Percentiles rank a stretch among this genome's conserved stretches.
phyloP scores from a whole-genome alignment of 2,113 vertebrate genomes.

The Sphyrna mokarran region DNA sequence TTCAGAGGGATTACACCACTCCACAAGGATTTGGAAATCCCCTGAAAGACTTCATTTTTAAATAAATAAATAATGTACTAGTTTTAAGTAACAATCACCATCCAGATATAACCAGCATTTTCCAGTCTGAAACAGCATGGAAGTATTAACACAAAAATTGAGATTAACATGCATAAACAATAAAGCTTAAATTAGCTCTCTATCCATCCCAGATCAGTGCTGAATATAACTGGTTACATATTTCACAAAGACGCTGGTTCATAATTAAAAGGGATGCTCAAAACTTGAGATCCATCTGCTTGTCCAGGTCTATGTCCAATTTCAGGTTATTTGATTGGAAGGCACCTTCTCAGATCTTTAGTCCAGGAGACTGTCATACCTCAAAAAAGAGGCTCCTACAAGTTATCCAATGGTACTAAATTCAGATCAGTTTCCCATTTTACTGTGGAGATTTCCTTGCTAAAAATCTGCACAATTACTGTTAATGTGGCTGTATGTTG shows the following conservation, averaged over 20 bases:
- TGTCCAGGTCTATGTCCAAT: neutral
- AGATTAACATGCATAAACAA: neutral
- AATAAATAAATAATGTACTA: too few species aligned
- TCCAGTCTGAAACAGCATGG: neutral
- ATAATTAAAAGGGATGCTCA: neutral
- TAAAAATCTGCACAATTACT: neutral
- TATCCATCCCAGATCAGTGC: neutral
- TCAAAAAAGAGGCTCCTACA: neutral
- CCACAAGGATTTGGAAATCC: too few species aligned
- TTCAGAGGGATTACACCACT: too few species aligned
- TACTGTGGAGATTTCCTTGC: neutral
- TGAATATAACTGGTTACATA: neutral
- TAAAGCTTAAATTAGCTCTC: neutral
- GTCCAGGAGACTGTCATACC: neutral
- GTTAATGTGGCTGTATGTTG: neutral
- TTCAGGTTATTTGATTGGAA: neutral
- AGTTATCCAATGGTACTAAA: neutral
- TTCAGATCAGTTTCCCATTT: constrained; percentile 7
- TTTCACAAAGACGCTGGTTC: neutral
- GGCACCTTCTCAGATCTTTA: neutral
- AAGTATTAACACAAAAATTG: neutral
- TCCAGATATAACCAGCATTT: neutral
- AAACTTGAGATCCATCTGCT: neutral
- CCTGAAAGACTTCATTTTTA: too few species aligned
- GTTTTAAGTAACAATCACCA: too few species aligned